Conservation (phyloP, 1,140 invertebrate genomes). For the Drosophila leontia region DNA sequence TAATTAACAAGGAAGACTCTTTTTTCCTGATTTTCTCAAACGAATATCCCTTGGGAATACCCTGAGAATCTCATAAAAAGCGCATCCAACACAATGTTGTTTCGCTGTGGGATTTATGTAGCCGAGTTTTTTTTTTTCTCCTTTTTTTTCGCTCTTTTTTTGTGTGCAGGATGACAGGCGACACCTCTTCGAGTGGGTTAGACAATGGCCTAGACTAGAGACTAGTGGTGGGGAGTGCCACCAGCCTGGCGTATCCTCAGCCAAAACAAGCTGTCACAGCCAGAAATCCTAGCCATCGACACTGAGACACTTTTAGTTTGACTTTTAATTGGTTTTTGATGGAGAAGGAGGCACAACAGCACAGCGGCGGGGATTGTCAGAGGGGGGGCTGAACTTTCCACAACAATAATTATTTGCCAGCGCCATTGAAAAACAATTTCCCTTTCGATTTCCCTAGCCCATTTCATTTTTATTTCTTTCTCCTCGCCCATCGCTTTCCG, state of each 20-base stretch:
- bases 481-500: conserved; percentile 30
- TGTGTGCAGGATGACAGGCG: conserved; percentile 28
- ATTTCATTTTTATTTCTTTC: conserved; percentile 22
- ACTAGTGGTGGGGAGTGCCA: neutral
- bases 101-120: conserved; percentile 24
- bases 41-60: neutral
- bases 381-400: conserved; percentile 22
- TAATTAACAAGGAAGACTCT: neutral
- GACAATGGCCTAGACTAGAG: conserved; percentile 27
- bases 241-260: conserved; percentile 27
- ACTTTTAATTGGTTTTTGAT: conserved; percentile 54
- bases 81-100: conserved; percentile 28
- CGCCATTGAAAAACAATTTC: conserved; percentile 81
- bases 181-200: conserved; percentile 46
- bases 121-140: neutral
- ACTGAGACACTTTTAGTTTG: conserved; percentile 53
- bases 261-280: conserved; percentile 43
- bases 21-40: neutral
- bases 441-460: conserved; percentile 73
- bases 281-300: conserved; percentile 41
- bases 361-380: neutral
- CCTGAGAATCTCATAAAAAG: conserved; percentile 16
- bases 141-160: conserved; percentile 20
- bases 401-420: conserved; percentile 79
- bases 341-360: conserved; percentile 16